Evolutionary conservation across 2,888 invertebrate genomes (phyloP), one percentile per base, ranked within the genome.

Genomic region (Ptychoptera contaminata): DNA sequence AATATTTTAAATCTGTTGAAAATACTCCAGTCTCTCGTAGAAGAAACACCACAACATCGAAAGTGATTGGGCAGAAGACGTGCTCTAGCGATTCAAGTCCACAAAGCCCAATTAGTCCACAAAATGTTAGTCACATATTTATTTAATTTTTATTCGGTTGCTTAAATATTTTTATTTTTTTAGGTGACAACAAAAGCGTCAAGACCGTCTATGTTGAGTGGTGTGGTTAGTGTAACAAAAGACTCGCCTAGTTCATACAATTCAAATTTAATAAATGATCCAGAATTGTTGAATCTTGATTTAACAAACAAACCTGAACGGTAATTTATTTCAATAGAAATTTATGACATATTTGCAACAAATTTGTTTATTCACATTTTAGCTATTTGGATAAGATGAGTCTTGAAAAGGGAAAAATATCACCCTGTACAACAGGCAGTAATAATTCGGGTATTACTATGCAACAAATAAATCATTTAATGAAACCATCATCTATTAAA

Each of bases 1-100:
- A 82, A 58, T 83, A 82, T 57, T 77, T 83, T 57, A 73, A 77
- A 55, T 79, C 79, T 2, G 77, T 79, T 48, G 79, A 80, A 55
- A 79, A 77, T 51, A 79, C 79, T 29, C 79, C 79, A 11, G 60
- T 74, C 46, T 71, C 74, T 7, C 67, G 74, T 50, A 69, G 76
- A 50, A 57, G 64, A 8, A 61, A 63, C 49, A 48, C 47, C 16
- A 61, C 61, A 43, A 56, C 60, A 16, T 58, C 60, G 44, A 53
- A 58, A 49, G 44, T 29, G n/a, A 30, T 38, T n/a, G 57, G 57
- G 43, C 57, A 57, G 48, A 62, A 61, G 48, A 62, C 61, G 36
- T 59, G 61, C 29, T 75, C 75, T 2, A 72, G 73, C 55, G 75
- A 74, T 49, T 75, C 75, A 1, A 75, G 74, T 37, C 75, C 75